phyloP scores from a whole-genome alignment of 2,888 invertebrate species.

The Heterodera filipjevi region DNA sequence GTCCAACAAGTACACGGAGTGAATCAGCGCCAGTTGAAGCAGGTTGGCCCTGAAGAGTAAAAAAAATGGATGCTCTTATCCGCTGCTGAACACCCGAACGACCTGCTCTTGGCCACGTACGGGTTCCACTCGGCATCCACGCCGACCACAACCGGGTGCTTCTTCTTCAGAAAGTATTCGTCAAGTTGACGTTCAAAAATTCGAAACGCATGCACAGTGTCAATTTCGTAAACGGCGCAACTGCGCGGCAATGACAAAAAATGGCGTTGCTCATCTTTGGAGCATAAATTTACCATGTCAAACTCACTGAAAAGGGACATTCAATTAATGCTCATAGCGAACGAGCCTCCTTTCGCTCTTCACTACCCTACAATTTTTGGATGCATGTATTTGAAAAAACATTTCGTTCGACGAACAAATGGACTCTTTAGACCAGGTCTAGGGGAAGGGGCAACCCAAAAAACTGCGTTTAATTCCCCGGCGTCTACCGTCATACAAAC shows the following conservation, averaged over 20 bases:
- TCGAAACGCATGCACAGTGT: slow-evolving; percentile 8
- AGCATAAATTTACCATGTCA: slow-evolving; percentile 22
- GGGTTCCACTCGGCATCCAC: slow-evolving; percentile 30
- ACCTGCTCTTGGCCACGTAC: slow-evolving; percentile 26
- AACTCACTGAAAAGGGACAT: background rate
- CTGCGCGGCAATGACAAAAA: slow-evolving; percentile 17
- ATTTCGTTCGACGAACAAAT: no score
- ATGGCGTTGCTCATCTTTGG: slow-evolving; percentile 16
- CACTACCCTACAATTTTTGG: no score
- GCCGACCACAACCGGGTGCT: slow-evolving; percentile 17
- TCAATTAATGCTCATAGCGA: background rate
- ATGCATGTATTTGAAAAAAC: no score
- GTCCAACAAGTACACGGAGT: slow-evolving; percentile 23
- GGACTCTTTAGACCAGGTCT: no score
- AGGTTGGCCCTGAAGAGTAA: slow-evolving; percentile 15
- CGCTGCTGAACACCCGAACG: background rate
- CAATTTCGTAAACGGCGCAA: slow-evolving; percentile 15
- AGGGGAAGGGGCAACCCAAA: no score
- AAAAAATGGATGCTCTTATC: no score
- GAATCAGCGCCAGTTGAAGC: slow-evolving; percentile 21
- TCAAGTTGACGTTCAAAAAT: slow-evolving; percentile 23
- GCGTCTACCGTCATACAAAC: no score
- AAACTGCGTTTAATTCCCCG: no score
- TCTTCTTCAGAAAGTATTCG: slow-evolving; percentile 23
- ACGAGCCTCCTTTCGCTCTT: no score